Conservation (phyloP, 2,888 invertebrate genomes). For the Lithosia quadra region DNA sequence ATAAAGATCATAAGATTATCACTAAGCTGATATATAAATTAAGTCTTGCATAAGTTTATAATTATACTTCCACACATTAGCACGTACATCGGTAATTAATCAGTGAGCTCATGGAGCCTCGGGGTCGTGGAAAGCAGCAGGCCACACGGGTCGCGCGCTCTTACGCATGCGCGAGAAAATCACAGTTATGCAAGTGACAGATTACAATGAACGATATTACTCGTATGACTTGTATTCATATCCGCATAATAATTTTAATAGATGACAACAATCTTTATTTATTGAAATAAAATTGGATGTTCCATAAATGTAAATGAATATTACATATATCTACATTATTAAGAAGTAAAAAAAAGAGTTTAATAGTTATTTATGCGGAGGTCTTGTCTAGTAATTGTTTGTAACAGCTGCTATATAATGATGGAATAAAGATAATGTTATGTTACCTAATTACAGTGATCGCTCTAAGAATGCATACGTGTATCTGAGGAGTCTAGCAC, state of each 20-base stretch:
- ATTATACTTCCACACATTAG: conserved; percentile 37
- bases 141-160: conserved; percentile 45
- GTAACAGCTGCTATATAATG: conserved; percentile 49
- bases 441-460: conserved; percentile 67
- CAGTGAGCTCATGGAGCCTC: conserved; percentile 40
- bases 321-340: neutral
- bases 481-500: conserved; percentile 48
- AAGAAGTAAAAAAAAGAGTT: neutral
- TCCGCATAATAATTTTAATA: conserved; percentile 13
- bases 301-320: conserved; percentile 10
- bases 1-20: conserved; percentile 31
- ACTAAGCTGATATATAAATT: conserved; percentile 16
- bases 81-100: conserved; percentile 48
- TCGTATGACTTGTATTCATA: conserved; percentile 22
- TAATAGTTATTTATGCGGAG: conserved; percentile 35
- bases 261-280: neutral
- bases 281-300: conserved; percentile 20
- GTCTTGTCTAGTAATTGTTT: conserved; percentile 29
- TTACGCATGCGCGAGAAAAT: conserved; percentile 57
- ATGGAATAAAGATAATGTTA: conserved; percentile 64
- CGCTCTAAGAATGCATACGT: conserved; percentile 59
- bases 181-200: conserved; percentile 52
- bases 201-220: conserved; percentile 39
- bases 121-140: conserved; percentile 70
- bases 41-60: conserved; percentile 31